phyloP scores from a whole-genome alignment of 2,797 vertebrate species.

The Ambastaia sidthimunki region DNA sequence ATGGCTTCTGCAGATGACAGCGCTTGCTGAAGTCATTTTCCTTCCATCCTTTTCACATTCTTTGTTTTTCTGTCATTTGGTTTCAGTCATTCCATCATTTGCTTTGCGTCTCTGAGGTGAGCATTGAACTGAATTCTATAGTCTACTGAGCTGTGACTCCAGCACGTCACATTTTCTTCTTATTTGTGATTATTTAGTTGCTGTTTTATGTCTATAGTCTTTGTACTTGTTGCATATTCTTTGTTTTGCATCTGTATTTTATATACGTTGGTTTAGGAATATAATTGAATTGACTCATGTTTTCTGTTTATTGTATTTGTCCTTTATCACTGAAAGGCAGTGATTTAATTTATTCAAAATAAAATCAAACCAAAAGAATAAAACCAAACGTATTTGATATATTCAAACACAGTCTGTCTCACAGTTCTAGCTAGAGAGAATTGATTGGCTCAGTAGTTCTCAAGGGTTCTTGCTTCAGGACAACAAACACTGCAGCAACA shows the following conservation, averaged over 20 bases:
- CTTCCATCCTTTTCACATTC: conserved; percentile 40
- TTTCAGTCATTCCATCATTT: conserved; percentile 33
- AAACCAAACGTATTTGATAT: background rate
- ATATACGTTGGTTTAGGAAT: too few species aligned
- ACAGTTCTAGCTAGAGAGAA: background rate
- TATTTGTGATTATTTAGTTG: too few species aligned
- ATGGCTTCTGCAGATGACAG: conserved; percentile 72
- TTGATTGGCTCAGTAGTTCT: background rate
- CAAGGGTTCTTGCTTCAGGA: background rate
- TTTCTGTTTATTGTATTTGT: too few species aligned
- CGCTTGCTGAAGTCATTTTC: conserved; percentile 43
- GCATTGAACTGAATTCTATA: background rate
- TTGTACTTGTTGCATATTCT: too few species aligned
- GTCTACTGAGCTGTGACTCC: too few species aligned
- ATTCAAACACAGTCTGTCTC: background rate
- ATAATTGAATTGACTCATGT: too few species aligned
- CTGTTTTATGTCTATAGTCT: too few species aligned
- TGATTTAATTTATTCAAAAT: too few species aligned
- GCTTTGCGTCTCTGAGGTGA: conserved; percentile 29
- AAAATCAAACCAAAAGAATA: too few species aligned
- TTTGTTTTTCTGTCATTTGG: conserved; percentile 39
- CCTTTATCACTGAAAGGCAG: too few species aligned
- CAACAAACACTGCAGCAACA: background rate
- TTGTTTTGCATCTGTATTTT: too few species aligned
- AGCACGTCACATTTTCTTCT: too few species aligned